Evolutionary conservation across 2,113 vertebrate species (phyloP), one percentile per base, ranked within the genome.

Genomic region (Scytalopus superciliaris): DNA sequence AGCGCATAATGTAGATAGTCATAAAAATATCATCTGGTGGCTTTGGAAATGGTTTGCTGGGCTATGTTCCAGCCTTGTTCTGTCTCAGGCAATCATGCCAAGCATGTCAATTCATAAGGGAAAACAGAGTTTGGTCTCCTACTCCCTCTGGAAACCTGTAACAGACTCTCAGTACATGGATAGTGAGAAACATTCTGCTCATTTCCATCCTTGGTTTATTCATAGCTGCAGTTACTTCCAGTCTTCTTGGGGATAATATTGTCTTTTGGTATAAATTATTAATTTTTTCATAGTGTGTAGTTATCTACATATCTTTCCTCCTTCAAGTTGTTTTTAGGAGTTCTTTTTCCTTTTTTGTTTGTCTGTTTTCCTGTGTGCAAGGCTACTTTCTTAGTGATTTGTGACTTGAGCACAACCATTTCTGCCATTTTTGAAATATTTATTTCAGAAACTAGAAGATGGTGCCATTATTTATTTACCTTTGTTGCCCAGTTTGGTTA

Each of bases 381-480:
- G 25, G 28, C 24, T 66, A 7, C 10, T 23, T 73, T 14, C 33
- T 77, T 87, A 39, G 22, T 24, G 40, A 80, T 44, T 69, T 50
- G 6, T 40, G 60, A 40, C 59, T 89, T 0, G 0, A 39, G 3
- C 37, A 35, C 17, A 74, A 15, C 30, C 7, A 19, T 56, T 68
- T 21, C 31, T 87, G 23, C 6, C 3, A 22, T 37, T 63, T 91
- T 55, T 79, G 10, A 56, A n/a, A 19, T 0, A 28, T 11, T 80
- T 69, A 1, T 69, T 74, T 80, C 49, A 31, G 19, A 80, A 79
- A 62, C 13, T 19, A 21, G 19, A 68, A 23, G 27, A 14, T 0
- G 0, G 5, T 62, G 19, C 31, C 1, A 4, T 60, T 53, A 14
- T 37, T 17, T 62, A 2, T 15, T 63, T 47, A 12, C 7, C 10